Percentiles rank a stretch among this genome's conserved stretches.
These are phyloP conservation scores for Epinephelus moara DNA, from an alignment of 2,113 vertebrate species.

Conservation along the genomic window DNA sequence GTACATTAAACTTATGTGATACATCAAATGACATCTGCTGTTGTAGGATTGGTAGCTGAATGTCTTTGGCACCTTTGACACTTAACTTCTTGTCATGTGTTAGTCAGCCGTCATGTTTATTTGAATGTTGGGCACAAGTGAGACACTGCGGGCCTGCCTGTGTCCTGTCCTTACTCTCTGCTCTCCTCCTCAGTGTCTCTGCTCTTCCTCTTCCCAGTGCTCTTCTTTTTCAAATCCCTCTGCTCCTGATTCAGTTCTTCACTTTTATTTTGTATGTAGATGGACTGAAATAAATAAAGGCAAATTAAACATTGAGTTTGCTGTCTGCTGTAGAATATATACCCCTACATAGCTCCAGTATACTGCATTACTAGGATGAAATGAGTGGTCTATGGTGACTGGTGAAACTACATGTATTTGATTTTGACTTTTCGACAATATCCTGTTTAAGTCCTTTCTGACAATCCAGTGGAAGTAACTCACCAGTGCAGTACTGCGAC, in stretches of 20 bases:
- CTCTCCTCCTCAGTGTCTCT: conserved; percentile 73
- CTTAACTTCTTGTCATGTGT: conserved; percentile 23
- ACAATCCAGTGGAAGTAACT: conserved; percentile 56
- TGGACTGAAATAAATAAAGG: conserved; percentile 76
- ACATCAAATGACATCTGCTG: background rate
- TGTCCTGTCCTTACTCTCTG: conserved; percentile 71
- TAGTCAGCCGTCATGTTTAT: conserved; percentile 45
- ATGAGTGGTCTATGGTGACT: background rate
- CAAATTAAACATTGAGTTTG: conserved; percentile 45
- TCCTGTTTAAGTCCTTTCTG: background rate
- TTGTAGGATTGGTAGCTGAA: background rate
- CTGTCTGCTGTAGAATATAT: conserved; percentile 59
- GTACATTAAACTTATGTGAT: background rate
- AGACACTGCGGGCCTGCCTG: conserved; percentile 33
- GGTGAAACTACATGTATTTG: background rate
- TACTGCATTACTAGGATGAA: background rate
- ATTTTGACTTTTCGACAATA: background rate
- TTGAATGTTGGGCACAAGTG: conserved; percentile 53
- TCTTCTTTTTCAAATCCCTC: conserved; percentile 80
- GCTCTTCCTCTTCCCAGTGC: conserved; percentile 78
- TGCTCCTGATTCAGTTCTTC: conserved; percentile 84
- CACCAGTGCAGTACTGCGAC: conserved; percentile 93
- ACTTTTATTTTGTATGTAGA: conserved; percentile 83
- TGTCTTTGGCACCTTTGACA: background rate
- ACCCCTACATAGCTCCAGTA: background rate